Conservation (phyloP, 1,140 invertebrate species). For the Amphibalanus amphitrite region DNA sequence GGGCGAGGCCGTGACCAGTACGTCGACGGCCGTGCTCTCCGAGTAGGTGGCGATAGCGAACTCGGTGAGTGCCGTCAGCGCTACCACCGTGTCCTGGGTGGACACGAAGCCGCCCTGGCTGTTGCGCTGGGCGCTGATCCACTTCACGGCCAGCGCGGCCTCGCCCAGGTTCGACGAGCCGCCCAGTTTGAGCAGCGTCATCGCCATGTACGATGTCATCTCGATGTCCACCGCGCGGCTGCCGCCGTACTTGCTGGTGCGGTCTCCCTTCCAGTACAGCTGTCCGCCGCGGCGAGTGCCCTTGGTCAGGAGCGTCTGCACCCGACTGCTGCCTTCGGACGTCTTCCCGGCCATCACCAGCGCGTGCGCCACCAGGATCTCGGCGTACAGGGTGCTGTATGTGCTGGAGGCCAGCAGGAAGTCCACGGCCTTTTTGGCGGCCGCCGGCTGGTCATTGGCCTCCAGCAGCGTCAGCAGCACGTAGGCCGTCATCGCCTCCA, state of each 20-base stretch:
- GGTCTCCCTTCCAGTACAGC: slow-evolving; percentile 29
- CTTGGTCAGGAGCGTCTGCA: slow-evolving; percentile 15
- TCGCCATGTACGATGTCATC: slow-evolving; percentile 51
- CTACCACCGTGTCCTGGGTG: slow-evolving; percentile 30
- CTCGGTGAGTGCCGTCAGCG: slow-evolving; percentile 11
- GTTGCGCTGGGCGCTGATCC: slow-evolving; percentile 47
- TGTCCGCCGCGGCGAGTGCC: slow-evolving; percentile 21
- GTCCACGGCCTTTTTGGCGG: too few species aligned
- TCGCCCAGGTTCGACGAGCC: slow-evolving; percentile 34
- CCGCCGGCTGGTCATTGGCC: slow-evolving; percentile 19
- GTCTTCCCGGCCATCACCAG: slow-evolving; percentile 34
- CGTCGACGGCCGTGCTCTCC: not conserved
- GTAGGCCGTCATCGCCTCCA: slow-evolving; percentile 45
- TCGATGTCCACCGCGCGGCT: slow-evolving; percentile 39
- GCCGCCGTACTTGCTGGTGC: slow-evolving; percentile 18
- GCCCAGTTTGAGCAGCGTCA: slow-evolving; percentile 36
- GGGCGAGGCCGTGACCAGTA: not conserved
- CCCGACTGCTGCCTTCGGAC: slow-evolving; percentile 11
- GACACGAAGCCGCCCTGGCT: slow-evolving; percentile 53
- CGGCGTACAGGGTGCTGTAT: too few species aligned
- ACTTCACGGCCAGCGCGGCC: slow-evolving; percentile 32
- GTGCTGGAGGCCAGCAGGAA: too few species aligned
- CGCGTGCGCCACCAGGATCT: slow-evolving; percentile 35
- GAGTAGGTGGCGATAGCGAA: too few species aligned
- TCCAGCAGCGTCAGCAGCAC: slow-evolving; percentile 44